phyloP scores from a whole-genome alignment of 2,113 vertebrate genomes.

The Gallinago jamesoni region DNA sequence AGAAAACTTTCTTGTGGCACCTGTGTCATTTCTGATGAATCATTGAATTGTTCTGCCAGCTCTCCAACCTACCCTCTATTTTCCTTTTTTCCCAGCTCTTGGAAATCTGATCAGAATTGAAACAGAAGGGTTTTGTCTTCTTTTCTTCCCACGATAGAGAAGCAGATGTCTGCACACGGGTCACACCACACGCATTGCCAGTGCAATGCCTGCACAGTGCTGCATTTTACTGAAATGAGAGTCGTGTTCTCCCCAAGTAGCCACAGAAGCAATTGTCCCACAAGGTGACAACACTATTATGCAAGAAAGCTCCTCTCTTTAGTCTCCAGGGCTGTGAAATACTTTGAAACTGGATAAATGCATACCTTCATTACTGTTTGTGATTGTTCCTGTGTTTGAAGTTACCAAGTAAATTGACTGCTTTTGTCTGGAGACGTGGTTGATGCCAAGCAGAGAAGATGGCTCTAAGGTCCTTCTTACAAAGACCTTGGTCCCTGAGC shows the following conservation, averaged over 20 bases:
- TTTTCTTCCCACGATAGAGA: not conserved
- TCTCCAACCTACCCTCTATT: not conserved
- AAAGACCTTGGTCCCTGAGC: not conserved
- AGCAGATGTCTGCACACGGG: not conserved
- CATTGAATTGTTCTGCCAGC: not conserved
- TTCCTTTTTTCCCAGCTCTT: not conserved
- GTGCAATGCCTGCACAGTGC: not conserved
- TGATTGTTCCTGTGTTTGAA: not conserved
- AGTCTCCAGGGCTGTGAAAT: not conserved
- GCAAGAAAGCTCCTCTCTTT: not conserved
- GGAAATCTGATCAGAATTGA: not conserved
- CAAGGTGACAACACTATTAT: not conserved
- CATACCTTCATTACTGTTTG: not conserved
- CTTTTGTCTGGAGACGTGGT: not conserved
- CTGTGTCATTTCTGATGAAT: not conserved
- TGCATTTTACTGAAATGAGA: not conserved
- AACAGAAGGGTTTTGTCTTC: not conserved
- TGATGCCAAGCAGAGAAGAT: not conserved
- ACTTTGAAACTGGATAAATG: not conserved
- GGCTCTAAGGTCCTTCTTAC: not conserved
- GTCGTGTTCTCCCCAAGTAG: not conserved
- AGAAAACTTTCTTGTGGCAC: not conserved
- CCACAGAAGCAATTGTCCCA: not conserved
- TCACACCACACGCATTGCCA: not conserved
- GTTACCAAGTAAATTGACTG: not conserved